Evolutionary conservation across 2,888 invertebrate genomes (phyloP).

Genomic region (Lasioglossum malachurum): DNA sequence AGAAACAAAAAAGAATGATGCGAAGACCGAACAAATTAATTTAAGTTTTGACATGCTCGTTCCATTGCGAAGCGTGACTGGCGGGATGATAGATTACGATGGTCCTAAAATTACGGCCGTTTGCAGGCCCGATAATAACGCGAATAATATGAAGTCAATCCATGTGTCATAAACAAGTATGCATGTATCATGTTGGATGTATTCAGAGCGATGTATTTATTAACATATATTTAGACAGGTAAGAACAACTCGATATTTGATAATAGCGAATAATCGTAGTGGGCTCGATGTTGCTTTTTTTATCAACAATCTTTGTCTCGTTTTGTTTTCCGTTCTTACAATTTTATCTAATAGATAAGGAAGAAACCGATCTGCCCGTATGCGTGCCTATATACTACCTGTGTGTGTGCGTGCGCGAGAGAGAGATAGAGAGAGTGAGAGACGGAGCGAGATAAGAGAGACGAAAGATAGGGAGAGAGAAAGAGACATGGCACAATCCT

Average conservation of each 20-base stretch:
- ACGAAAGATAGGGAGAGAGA: slow-evolving; percentile 29
- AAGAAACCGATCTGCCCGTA: slow-evolving; percentile 43
- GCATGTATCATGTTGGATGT: slow-evolving; percentile 80
- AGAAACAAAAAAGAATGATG: slow-evolving; percentile 31
- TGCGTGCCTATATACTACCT: slow-evolving; percentile 32
- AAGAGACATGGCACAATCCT: slow-evolving; percentile 38
- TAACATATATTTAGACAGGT: slow-evolving; percentile 72
- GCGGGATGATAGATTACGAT: slow-evolving; percentile 58
- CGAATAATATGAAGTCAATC: slow-evolving; percentile 73
- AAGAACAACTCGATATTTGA: slow-evolving; percentile 70
- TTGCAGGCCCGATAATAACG: slow-evolving; percentile 66
- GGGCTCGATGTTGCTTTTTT: slow-evolving; percentile 76
- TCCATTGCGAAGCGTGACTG: slow-evolving; percentile 56
- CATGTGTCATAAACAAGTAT: slow-evolving; percentile 75
- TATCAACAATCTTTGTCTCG: slow-evolving; percentile 29
- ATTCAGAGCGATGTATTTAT: slow-evolving; percentile 80
- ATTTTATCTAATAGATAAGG: slow-evolving; percentile 38
- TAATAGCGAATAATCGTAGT: slow-evolving; percentile 70
- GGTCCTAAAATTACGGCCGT: slow-evolving; percentile 67
- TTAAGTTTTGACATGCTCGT: slow-evolving; percentile 57
- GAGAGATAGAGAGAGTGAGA: slow-evolving; percentile 9
- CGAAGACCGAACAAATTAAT: slow-evolving; percentile 59
- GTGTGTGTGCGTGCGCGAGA: slow-evolving; percentile 14
- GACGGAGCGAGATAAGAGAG: slow-evolving; percentile 7
- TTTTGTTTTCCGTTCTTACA: slow-evolving; percentile 36